These are phyloP conservation scores for Koerneria pararmatus DNA, from an alignment of 2,888 invertebrate species.

Conservation along the genomic window DNA sequence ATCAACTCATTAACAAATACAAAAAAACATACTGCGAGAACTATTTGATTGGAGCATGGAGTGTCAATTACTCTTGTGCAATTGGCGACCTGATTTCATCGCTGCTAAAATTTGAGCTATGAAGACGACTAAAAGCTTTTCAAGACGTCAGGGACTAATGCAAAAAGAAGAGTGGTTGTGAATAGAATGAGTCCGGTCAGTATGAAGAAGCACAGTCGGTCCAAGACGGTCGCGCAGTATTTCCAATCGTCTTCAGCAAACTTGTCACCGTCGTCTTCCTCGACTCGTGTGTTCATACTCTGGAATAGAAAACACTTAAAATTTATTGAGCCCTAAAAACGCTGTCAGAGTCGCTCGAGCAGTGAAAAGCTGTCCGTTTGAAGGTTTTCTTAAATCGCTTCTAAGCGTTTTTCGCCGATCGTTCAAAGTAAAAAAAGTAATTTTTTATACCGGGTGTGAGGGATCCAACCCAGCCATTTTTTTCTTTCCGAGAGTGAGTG, in stretches of 20 bases:
- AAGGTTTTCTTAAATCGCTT: background rate
- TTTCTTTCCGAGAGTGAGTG: too few species aligned
- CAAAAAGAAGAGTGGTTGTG: conserved; percentile 37
- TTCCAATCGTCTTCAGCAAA: conserved; percentile 44
- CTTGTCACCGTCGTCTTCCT: conserved; percentile 34
- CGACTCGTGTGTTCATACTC: conserved; percentile 33
- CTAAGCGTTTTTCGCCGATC: background rate
- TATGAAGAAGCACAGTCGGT: conserved; percentile 43
- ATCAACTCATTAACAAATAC: too few species aligned
- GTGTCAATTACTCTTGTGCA: too few species aligned
- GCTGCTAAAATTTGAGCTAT: too few species aligned
- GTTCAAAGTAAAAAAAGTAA: background rate
- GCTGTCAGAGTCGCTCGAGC: background rate
- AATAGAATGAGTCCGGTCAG: conserved; percentile 37
- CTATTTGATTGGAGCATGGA: too few species aligned
- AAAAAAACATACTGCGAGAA: too few species aligned
- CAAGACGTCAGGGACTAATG: conserved; percentile 33
- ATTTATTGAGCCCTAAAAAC: background rate
- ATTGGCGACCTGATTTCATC: too few species aligned
- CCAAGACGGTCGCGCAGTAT: conserved; percentile 44
- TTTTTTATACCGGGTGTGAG: too few species aligned
- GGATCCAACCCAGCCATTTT: too few species aligned
- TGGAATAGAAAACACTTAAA: conserved; percentile 21
- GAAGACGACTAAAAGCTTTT: conserved; percentile 16
- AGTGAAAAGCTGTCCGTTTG: background rate